phyloP scores from a whole-genome alignment of 2,888 invertebrate species.

The Polymixis lichenea region DNA sequence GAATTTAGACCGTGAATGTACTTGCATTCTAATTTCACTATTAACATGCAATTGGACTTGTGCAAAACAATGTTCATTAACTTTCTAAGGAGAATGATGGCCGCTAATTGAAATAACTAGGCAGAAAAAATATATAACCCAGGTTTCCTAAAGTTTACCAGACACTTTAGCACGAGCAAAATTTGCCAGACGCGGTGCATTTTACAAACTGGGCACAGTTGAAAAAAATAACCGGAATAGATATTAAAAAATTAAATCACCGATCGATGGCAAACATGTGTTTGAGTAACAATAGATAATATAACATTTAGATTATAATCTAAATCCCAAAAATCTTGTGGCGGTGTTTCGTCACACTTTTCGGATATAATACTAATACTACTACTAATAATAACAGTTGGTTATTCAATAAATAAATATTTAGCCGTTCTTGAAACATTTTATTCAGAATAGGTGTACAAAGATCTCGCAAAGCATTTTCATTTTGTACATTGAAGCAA shows the following conservation, averaged over 20 bases:
- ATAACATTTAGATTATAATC: too few species aligned
- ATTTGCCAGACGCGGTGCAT: background rate
- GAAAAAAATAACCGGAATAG: background rate
- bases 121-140: background rate
- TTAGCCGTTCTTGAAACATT: too few species aligned
- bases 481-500: background rate
- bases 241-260: background rate
- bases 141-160: background rate
- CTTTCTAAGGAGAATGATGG: background rate
- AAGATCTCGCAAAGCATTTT: background rate
- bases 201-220: background rate
- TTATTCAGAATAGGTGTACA: too few species aligned
- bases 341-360: too few species aligned
- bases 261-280: too few species aligned
- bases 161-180: background rate
- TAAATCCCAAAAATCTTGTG: too few species aligned
- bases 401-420: too few species aligned
- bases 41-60: background rate
- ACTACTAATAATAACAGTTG: too few species aligned
- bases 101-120: background rate
- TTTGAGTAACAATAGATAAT: background rate
- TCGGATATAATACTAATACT: too few species aligned
- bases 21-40: background rate
- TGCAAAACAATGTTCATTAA: background rate
- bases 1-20: background rate